Conservation (phyloP, 2,797 vertebrate species). For the Anableps anableps region DNA sequence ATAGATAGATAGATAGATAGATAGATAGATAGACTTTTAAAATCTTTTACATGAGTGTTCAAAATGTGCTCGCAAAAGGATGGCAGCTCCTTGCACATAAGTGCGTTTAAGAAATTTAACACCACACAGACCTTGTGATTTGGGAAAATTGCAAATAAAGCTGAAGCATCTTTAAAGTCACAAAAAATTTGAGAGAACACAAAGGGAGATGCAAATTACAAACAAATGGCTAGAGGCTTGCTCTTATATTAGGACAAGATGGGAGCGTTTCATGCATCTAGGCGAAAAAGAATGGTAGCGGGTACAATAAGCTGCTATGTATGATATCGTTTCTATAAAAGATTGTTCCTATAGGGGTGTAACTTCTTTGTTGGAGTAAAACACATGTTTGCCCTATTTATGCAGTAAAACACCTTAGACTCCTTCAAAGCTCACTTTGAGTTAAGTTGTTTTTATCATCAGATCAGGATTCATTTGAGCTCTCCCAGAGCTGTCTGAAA, state of each 20-base stretch:
- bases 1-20: no score
- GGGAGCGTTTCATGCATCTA: background rate
- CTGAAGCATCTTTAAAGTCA: background rate
- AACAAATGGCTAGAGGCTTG: no score
- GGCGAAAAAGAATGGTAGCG: background rate
- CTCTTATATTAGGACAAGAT: background rate
- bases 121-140: background rate
- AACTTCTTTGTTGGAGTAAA: background rate
- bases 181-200: background rate
- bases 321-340: background rate
- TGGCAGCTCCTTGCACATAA: no score
- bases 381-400: no score
- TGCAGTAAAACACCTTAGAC: background rate
- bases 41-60: no score
- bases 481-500: slow-evolving; percentile 3
- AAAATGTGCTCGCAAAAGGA: no score
- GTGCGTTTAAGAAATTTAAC: background rate
- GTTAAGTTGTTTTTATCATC: background rate
- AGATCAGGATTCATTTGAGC: background rate
- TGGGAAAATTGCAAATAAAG: background rate
- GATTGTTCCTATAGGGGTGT: background rate
- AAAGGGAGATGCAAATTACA: background rate
- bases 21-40: no score
- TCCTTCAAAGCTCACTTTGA: background rate
- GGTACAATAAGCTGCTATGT: background rate